Evolutionary conservation across 2,113 vertebrate genomes (phyloP).

Genomic region (Ranitomeya imitator): DNA sequence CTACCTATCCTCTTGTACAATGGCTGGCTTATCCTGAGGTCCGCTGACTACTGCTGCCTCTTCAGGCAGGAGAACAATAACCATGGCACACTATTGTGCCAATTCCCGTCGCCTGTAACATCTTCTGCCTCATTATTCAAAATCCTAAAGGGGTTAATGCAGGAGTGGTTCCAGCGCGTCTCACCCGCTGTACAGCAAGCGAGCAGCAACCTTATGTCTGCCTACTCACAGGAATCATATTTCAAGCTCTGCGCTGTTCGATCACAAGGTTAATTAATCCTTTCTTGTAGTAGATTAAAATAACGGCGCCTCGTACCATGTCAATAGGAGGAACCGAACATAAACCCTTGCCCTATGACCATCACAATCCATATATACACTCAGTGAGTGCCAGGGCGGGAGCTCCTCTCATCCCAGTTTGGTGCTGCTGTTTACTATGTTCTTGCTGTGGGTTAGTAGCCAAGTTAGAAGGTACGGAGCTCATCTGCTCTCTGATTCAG

Average conservation of each 20-base stretch:
- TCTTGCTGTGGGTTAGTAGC: neutral
- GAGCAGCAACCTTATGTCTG: slow-evolving; percentile 23
- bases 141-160: slow-evolving; percentile 38
- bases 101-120: neutral
- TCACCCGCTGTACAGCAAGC: slow-evolving; percentile 12
- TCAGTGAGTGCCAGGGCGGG: neutral
- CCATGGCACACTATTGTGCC: neutral
- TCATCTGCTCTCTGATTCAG: neutral
- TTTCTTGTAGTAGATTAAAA: slow-evolving; percentile 56
- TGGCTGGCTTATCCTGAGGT: neutral
- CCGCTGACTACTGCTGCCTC: slow-evolving; percentile 21
- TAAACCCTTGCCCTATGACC: slow-evolving; percentile 42
- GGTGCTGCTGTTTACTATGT: neutral
- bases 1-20: neutral
- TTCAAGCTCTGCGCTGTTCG: slow-evolving; percentile 40
- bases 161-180: slow-evolving; percentile 32
- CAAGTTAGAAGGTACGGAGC: neutral
- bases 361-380: slow-evolving; percentile 16
- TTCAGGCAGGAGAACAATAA: slow-evolving; percentile 37
- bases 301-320: slow-evolving; percentile 34
- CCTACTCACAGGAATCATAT: slow-evolving; percentile 51
- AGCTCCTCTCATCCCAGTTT: neutral
- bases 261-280: slow-evolving; percentile 56
- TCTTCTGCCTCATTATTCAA: slow-evolving; percentile 9
- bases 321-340: slow-evolving; percentile 14